Base-by-base conservation (phyloP, 2,888 invertebrate genomes). In the Homarus gammarus region DNA sequence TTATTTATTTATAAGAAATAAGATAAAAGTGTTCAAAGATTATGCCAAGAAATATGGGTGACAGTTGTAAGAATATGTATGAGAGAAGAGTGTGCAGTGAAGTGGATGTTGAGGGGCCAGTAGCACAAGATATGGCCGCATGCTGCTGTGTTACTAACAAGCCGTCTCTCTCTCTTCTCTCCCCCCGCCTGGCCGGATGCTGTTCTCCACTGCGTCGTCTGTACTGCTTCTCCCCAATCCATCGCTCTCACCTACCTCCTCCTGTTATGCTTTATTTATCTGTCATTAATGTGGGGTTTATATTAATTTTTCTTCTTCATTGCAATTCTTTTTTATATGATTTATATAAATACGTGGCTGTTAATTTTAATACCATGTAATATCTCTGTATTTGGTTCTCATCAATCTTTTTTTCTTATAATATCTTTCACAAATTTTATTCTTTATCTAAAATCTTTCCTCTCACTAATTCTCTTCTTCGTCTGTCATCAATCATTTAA, bases 101-200 rank as follows among this genome's bases (percentile, higher is more conserved):
- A 31, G 51, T 51, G 88, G 77, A 83, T 78, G 64, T 64, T 18
- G 75, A 83, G 82, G 88, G 88, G 88, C 82, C 83, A 82, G 82
- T 64, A 36, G 70, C 49, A 61, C 64, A 73, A 61, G 82, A 56
- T 72, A 88, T 83, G 38, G 70, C 68, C 84, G 88, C 88, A 88
- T 88, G 88, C 79, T 73, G 84, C 75, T 89, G 84, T 87, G 81
- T 84, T 89, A 89, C 89, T 89, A 89, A 89, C 84, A 70, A 77
- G 89, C 79, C 72, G 72, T 89, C 73, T 89, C 40, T 88, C 83
- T 87, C 89, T 89, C 84, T n/a, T 89, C 88, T 83, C 88, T 70
- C 75, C 73, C 78, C 89, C 84, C 79, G 84, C 84, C 79, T 78
- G 84, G 79, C 78, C 81, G 84, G 73, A 73, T 78, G 79, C 84